These are phyloP conservation scores for Temnothorax ravouxi DNA, from an alignment of 2,888 invertebrate species.

Conservation along the genomic window DNA sequence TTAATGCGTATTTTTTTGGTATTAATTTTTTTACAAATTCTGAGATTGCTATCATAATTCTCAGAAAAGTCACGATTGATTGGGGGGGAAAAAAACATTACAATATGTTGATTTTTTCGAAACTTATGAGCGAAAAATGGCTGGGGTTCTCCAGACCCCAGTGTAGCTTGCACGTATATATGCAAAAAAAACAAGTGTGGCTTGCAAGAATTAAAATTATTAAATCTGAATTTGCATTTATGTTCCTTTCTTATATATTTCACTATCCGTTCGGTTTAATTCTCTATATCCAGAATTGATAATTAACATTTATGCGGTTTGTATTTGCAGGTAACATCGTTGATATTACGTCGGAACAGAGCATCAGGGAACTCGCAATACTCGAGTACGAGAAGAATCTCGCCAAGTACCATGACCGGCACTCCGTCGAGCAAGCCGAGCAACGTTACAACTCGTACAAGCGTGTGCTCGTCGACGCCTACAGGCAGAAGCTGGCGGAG, in stretches of 20 bases:
- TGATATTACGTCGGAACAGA: slow-evolving; percentile 72
- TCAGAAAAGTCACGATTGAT: too few species aligned
- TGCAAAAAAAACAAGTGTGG: too few species aligned
- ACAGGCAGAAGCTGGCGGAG: slow-evolving; percentile 84
- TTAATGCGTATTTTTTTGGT: too few species aligned
- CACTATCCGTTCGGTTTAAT: not conserved
- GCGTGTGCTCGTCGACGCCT: slow-evolving; percentile 84
- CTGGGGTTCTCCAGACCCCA: too few species aligned
- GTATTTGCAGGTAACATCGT: slow-evolving; percentile 64
- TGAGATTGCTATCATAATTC: too few species aligned
- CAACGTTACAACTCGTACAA: slow-evolving; percentile 81
- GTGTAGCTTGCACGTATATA: too few species aligned
- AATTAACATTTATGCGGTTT: not conserved
- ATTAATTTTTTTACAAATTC: too few species aligned
- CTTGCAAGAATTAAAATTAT: not conserved
- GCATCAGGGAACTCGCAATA: slow-evolving; percentile 75
- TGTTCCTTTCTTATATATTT: not conserved
- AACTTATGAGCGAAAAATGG: too few species aligned
- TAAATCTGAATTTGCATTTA: not conserved
- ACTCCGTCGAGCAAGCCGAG: slow-evolving; percentile 81
- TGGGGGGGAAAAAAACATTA: too few species aligned
- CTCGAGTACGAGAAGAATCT: slow-evolving; percentile 81
- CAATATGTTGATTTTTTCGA: too few species aligned
- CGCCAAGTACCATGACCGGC: slow-evolving; percentile 81
- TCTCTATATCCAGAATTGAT: not conserved